phyloP scores from a whole-genome alignment of 2,113 vertebrate genomes.

The Chamaea fasciata region DNA sequence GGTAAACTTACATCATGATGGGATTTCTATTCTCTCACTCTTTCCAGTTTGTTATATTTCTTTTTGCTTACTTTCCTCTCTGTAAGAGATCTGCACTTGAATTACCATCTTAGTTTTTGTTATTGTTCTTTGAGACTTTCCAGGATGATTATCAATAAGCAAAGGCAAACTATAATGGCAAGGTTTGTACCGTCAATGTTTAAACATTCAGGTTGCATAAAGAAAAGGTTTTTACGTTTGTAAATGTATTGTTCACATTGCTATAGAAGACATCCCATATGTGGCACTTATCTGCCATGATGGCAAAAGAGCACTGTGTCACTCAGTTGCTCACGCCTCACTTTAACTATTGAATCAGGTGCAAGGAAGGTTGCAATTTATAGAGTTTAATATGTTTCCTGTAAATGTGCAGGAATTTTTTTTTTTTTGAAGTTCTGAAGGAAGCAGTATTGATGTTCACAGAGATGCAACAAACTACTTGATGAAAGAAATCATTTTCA shows the following conservation, averaged over 20 bases:
- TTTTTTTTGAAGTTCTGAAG: constrained; percentile 71
- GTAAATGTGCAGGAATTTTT: constrained; percentile 69
- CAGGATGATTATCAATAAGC: not conserved
- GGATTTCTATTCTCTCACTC: not conserved
- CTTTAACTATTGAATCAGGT: constrained; percentile 17
- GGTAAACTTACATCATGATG: not conserved
- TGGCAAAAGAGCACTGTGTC: not conserved
- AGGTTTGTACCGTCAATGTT: not conserved
- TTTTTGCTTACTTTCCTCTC: not conserved
- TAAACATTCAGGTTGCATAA: not conserved
- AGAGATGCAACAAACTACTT: constrained; percentile 65
- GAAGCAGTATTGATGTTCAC: constrained; percentile 71
- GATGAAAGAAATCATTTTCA: constrained; percentile 75
- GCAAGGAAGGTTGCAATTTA: constrained; percentile 60
- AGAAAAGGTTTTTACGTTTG: not conserved
- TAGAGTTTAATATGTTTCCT: constrained; percentile 67
- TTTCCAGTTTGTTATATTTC: not conserved
- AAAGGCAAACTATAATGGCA: not conserved
- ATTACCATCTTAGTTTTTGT: not conserved
- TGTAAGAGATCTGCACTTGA: not conserved
- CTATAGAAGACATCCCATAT: not conserved
- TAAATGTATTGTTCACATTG: not conserved
- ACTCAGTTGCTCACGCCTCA: not conserved
- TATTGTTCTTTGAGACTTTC: not conserved
- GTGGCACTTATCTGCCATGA: not conserved